These are phyloP conservation scores for Dendrolimus pini DNA, from an alignment of 2,888 invertebrate genomes.

Conservation along the genomic window DNA sequence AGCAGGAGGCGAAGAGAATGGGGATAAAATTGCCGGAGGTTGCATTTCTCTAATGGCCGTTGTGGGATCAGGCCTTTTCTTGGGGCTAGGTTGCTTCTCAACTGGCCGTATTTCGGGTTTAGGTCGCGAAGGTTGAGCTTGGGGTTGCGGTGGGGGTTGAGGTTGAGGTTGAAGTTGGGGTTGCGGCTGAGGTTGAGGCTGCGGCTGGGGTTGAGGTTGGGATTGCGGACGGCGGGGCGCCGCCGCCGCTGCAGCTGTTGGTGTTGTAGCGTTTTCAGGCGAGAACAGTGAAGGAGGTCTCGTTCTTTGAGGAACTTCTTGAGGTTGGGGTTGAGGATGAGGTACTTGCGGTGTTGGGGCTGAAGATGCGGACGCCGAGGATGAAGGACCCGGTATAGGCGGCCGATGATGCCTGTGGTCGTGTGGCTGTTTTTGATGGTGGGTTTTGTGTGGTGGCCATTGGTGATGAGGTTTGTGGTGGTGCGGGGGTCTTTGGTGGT, in stretches of 20 bases:
- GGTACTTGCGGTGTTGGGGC: slow-evolving; percentile 26
- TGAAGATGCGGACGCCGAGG: slow-evolving; percentile 21
- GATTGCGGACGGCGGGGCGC: slow-evolving; percentile 37
- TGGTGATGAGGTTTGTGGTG: slow-evolving; percentile 48
- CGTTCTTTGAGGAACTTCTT: slow-evolving; percentile 43
- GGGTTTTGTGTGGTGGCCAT: slow-evolving; percentile 53
- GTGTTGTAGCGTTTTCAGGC: slow-evolving; percentile 76
- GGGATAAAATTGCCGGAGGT: slow-evolving; percentile 60
- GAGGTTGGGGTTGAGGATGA: slow-evolving; percentile 20
- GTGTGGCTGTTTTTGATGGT: slow-evolving; percentile 51
- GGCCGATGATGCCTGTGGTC: slow-evolving; percentile 56
- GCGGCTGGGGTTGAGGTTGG: slow-evolving; percentile 41
- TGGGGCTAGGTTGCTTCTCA: slow-evolving; percentile 44
- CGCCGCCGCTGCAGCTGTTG: slow-evolving; percentile 57
- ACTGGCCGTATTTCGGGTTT: slow-evolving; percentile 27
- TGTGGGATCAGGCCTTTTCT: slow-evolving; percentile 49
- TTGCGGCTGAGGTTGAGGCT: slow-evolving; percentile 22
- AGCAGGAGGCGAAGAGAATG: slow-evolving; percentile 64
- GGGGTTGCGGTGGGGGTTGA: slow-evolving; percentile 25
- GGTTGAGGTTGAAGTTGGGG: slow-evolving; percentile 13
- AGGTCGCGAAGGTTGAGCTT: slow-evolving; percentile 26
- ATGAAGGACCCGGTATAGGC: slow-evolving; percentile 31
- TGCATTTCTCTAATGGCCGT: slow-evolving; percentile 58
- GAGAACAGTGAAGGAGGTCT: slow-evolving; percentile 80
- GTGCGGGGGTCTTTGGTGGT: slow-evolving; percentile 35